Evolutionary conservation across 23 tunicate genomes (phyloP).

Genomic region (Oikopleura vanhoeffeni): DNA sequence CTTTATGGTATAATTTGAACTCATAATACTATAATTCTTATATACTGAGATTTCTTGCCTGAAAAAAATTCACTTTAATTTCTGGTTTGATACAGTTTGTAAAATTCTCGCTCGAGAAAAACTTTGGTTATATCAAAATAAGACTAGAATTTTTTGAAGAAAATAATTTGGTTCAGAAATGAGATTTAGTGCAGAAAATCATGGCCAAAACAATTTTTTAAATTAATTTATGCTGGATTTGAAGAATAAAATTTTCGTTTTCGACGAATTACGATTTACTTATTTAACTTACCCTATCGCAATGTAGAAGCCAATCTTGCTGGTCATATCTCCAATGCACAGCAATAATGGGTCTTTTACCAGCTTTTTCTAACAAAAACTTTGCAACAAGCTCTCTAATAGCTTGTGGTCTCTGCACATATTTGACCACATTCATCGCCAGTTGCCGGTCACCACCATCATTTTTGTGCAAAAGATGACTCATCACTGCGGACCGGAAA

Average conservation of each 20-base stretch:
- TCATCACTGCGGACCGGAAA: conserved; percentile 11
- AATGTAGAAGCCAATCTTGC: conserved; percentile 4
- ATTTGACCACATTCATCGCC: conserved; percentile 3
- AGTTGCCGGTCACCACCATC: conserved; percentile 2
- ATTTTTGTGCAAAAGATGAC: not conserved
- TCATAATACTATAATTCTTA: no score
- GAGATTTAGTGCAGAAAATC: not conserved
- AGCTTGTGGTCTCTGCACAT: not conserved
- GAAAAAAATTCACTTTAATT: no score
- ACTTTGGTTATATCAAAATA: no score
- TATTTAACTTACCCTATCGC: not conserved
- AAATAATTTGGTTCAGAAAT: not conserved
- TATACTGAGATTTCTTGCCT: no score
- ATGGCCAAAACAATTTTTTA: not conserved
- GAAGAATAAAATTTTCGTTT: no score
- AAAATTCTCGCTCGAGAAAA: no score
- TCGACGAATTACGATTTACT: no score
- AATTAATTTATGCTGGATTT: not conserved
- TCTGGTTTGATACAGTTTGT: no score
- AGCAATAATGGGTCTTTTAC: not conserved
- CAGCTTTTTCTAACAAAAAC: not conserved
- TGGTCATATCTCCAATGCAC: conserved; percentile 11
- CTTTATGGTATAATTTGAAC: no score
- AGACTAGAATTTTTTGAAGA: not conserved
- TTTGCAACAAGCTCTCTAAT: not conserved